Percentiles rank a stretch among this genome's conserved stretches.
These are phyloP conservation scores for Sapayoa aenigma DNA, from an alignment of 2,113 vertebrate genomes.

Conservation along the genomic window DNA sequence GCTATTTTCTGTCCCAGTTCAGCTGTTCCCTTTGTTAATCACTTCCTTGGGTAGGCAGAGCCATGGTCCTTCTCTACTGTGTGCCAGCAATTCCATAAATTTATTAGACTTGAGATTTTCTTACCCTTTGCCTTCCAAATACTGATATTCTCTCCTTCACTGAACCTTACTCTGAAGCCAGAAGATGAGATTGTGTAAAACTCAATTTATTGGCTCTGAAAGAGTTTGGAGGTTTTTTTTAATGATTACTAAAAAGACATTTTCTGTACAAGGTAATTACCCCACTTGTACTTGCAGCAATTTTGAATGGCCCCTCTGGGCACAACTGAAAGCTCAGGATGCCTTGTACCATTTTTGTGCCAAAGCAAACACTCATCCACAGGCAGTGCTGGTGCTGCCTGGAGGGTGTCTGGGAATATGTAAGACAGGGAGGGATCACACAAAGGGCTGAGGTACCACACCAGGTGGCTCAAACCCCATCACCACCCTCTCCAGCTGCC, in stretches of 20 bases:
- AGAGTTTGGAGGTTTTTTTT: background rate
- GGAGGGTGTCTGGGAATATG: rapidly evolving
- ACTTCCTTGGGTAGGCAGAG: background rate
- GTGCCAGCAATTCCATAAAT: background rate
- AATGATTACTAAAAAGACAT: background rate
- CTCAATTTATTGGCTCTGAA: background rate
- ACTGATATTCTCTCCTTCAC: background rate
- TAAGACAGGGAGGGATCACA: background rate
- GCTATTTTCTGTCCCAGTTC: background rate
- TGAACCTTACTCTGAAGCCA: background rate
- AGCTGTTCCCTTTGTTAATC: background rate
- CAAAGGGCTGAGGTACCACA: background rate
- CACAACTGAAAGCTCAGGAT: background rate
- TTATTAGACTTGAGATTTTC: background rate
- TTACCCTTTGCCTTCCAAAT: background rate
- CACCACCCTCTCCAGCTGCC: background rate
- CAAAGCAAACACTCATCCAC: background rate
- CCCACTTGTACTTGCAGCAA: background rate
- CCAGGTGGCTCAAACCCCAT: rapidly evolving
- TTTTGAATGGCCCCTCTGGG: background rate
- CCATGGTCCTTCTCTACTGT: background rate
- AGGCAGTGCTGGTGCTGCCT: background rate
- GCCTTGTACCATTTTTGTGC: background rate
- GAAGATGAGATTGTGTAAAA: background rate
- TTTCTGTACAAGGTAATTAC: background rate